A percentile compares a stretch with the other conserved stretches of the same genome.
Evolutionary conservation across 53 echinoderm and acorn worm species (phyloP).

Genomic region (Actinopyga echinites): DNA sequence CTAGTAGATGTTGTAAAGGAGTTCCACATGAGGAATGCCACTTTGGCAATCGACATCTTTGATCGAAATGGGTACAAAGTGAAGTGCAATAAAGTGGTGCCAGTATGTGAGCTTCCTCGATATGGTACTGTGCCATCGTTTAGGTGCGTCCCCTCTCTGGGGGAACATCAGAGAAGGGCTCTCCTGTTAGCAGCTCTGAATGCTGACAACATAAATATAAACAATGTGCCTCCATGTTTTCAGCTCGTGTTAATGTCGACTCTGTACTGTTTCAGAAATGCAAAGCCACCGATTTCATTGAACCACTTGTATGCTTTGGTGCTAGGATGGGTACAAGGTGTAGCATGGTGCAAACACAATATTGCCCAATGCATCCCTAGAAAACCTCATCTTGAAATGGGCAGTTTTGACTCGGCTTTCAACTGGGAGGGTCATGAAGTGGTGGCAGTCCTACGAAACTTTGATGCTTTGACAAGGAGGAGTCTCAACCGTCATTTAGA

Average conservation of each 20-base stretch:
- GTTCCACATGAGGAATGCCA: background rate
- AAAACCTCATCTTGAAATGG: background rate
- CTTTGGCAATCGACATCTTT: slow-evolving; percentile 29
- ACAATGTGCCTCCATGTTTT: slow-evolving; percentile 38
- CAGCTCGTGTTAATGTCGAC: slow-evolving; percentile 51
- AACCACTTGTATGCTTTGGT: slow-evolving; percentile 58
- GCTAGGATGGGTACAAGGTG: slow-evolving; percentile 60
- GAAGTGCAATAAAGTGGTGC: slow-evolving; percentile 36
- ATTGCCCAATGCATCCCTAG: background rate
- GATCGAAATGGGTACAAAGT: slow-evolving; percentile 30
- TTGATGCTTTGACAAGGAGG: slow-evolving; percentile 25
- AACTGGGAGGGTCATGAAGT: background rate
- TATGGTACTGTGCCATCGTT: slow-evolving; percentile 22
- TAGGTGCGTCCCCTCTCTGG: background rate
- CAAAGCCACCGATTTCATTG: slow-evolving; percentile 28
- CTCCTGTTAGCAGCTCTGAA: background rate
- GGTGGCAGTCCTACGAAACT: slow-evolving; percentile 31
- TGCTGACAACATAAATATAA: slow-evolving; percentile 13
- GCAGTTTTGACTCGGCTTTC: background rate
- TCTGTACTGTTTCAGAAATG: slow-evolving; percentile 56
- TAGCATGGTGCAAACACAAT: slow-evolving; percentile 20
- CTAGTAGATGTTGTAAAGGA: background rate
- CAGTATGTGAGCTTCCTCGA: background rate
- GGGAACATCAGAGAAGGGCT: background rate
- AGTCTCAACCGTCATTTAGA: slow-evolving; percentile 26